Evolutionary conservation across 2,888 invertebrate genomes (phyloP).

Genomic region (Machimus rusticus): DNA sequence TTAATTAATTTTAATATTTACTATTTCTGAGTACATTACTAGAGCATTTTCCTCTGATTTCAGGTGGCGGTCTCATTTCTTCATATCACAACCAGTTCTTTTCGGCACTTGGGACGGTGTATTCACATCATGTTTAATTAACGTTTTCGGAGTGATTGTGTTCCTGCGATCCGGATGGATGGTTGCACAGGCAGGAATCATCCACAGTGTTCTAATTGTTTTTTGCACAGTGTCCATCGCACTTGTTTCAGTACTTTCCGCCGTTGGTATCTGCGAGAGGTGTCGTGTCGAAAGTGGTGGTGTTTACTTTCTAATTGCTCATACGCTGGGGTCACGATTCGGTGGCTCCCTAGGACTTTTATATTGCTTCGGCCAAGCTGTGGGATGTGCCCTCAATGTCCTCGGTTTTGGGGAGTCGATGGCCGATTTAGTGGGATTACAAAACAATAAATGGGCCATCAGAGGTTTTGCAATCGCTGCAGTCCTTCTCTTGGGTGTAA

Average conservation of each 20-base stretch:
- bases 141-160: conserved; percentile 98
- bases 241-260: conserved; percentile 90
- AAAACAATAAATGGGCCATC: conserved; percentile 80
- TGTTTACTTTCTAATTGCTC: conserved; percentile 93
- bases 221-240: conserved; percentile 88
- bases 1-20: neutral
- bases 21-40: neutral
- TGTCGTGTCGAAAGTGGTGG: conserved; percentile 97
- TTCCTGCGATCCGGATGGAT: conserved; percentile 98
- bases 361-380: conserved; percentile 96
- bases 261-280: conserved; percentile 95
- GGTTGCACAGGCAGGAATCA: conserved; percentile 87
- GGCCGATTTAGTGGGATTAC: conserved; percentile 79
- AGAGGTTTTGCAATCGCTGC: conserved; percentile 88
- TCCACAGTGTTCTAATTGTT: conserved; percentile 81
- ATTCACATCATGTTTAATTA: conserved; percentile 95
- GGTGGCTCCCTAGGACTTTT: conserved; percentile 92
- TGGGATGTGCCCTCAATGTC: conserved; percentile 94
- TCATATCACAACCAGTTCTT: conserved; percentile 92
- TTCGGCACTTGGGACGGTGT: conserved; percentile 98
- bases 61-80: conserved; percentile 98
- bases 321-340: conserved; percentile 91
- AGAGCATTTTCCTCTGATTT: conserved; percentile 35
- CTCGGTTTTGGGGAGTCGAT: conserved; percentile 96
- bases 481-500: conserved; percentile 83